Evolutionary conservation across 2,888 invertebrate genomes (phyloP).

Genomic region (Adelognathus sp.): DNA sequence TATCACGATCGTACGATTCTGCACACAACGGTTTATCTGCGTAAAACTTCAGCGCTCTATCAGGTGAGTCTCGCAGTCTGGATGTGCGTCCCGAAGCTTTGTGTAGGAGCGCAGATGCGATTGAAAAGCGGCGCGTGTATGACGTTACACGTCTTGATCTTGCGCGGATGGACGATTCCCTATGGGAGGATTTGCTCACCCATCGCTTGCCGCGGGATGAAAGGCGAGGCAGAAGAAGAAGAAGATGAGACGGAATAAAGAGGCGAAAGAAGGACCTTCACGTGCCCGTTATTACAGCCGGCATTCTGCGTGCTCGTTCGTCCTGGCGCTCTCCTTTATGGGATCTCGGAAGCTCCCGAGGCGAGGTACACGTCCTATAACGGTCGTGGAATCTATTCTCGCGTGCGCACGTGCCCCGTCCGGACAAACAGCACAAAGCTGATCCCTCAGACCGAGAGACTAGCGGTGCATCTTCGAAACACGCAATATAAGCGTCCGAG

Average conservation of each 20-base stretch:
- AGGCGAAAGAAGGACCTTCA: constrained; percentile 16
- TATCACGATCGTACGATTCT: constrained; percentile 66
- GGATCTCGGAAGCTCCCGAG: constrained; percentile 48
- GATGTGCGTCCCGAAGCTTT: background rate
- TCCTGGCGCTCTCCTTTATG: constrained; percentile 26
- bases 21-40: constrained; percentile 63
- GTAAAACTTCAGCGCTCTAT: constrained; percentile 66
- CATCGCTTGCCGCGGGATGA: constrained; percentile 28
- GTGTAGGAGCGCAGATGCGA: constrained; percentile 2
- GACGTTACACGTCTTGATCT: constrained; percentile 28
- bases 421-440: constrained; percentile 65
- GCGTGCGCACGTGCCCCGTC: constrained; percentile 68
- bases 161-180: constrained; percentile 32
- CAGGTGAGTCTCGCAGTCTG: constrained; percentile 65
- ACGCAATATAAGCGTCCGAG: constrained; percentile 47
- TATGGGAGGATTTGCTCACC: constrained; percentile 31
- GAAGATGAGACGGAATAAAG: background rate
- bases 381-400: constrained; percentile 65
- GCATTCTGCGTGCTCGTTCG: constrained; percentile 35
- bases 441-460: constrained; percentile 55
- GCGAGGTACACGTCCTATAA: constrained; percentile 57
- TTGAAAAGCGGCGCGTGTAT: constrained; percentile 12
- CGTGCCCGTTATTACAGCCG: constrained; percentile 52
- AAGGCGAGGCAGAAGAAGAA: background rate
- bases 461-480: constrained; percentile 52